Percentiles rank a stretch among this genome's conserved stretches.
Conservation (phyloP, 2,113 vertebrate genomes). For the Cervus canadensis region DNA sequence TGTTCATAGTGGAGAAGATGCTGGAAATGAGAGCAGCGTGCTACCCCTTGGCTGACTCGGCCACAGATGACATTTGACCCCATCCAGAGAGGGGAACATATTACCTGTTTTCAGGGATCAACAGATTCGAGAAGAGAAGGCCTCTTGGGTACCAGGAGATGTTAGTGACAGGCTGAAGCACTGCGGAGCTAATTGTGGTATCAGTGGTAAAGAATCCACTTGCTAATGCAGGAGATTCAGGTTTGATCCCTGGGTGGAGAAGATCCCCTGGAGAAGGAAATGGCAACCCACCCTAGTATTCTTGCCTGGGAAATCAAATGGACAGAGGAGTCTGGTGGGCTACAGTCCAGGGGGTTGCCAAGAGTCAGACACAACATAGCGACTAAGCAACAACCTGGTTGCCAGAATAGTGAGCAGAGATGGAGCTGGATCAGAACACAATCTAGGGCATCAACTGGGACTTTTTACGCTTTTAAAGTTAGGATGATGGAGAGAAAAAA, state of each 20-base stretch:
- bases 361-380: background rate
- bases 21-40: background rate
- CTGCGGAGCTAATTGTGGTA: rapidly evolving
- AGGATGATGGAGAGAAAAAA: background rate
- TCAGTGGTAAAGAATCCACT: background rate
- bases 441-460: too few species aligned
- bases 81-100: background rate
- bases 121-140: background rate
- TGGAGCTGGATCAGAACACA: background rate
- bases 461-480: background rate
- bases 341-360: background rate
- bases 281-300: background rate
- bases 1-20: background rate
- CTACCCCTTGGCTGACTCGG: background rate
- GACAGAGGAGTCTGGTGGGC: background rate
- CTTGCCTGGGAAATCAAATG: background rate
- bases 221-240: background rate
- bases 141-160: background rate
- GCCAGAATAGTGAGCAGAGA: background rate
- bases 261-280: background rate
- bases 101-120: background rate
- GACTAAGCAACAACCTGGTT: too few species aligned
- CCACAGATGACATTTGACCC: background rate
- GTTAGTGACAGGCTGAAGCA: background rate
- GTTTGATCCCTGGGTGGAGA: background rate